phyloP scores from a whole-genome alignment of 2,888 invertebrate genomes.

The Ornithoptera alexandrae region DNA sequence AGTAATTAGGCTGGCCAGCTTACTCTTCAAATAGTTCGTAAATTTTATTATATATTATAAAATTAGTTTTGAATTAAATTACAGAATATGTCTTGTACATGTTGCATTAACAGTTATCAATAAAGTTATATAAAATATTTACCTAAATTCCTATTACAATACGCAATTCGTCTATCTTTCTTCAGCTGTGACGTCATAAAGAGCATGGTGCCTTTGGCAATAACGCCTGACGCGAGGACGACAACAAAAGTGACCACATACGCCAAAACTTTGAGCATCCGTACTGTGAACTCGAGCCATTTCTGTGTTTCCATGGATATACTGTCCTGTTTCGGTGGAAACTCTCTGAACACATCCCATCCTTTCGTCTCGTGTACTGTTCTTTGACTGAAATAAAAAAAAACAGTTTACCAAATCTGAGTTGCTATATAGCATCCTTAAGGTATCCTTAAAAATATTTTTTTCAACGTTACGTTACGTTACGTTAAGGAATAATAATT shows the following conservation, averaged over 20 bases:
- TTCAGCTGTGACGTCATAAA: slow-evolving; percentile 95
- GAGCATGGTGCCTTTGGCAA: slow-evolving; percentile 92
- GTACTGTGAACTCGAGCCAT: slow-evolving; percentile 91
- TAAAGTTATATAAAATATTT: slow-evolving; percentile 43
- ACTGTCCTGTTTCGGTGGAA: slow-evolving; percentile 92
- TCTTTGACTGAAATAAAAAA: slow-evolving; percentile 82
- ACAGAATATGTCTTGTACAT: too few relatives aligned
- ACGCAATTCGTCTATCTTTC: slow-evolving; percentile 86
- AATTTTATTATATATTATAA: too few relatives aligned
- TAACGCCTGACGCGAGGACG: slow-evolving; percentile 90
- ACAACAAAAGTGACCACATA: slow-evolving; percentile 92
- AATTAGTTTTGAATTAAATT: too few relatives aligned
- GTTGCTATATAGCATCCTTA: too few relatives aligned
- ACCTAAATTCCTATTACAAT: slow-evolving; percentile 93
- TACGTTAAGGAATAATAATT: too few relatives aligned
- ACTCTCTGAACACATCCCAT: slow-evolving; percentile 98
- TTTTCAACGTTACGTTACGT: too few relatives aligned
- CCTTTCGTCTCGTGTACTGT: slow-evolving; percentile 91
- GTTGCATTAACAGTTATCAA: too few relatives aligned
- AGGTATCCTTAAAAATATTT: too few relatives aligned
- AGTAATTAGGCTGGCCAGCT: too few relatives aligned
- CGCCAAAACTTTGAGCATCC: slow-evolving; percentile 90
- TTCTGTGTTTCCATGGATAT: slow-evolving; percentile 93
- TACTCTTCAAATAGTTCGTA: too few relatives aligned
- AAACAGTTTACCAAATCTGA: too few relatives aligned